phyloP scores from a whole-genome alignment of 1,140 invertebrate species.

The Calephelis virginiensis region DNA sequence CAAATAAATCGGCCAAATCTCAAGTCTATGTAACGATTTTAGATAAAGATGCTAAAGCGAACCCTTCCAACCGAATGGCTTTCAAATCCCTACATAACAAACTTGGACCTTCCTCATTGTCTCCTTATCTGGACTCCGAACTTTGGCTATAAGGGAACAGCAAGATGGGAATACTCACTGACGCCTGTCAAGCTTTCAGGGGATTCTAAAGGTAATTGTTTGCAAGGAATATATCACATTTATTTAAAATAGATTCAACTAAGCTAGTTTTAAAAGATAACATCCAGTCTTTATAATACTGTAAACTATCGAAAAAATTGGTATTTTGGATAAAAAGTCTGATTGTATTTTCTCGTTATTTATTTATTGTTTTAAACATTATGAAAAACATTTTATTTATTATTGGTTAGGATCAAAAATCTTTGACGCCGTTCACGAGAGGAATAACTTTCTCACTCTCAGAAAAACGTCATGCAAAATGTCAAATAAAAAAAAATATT shows the following conservation, averaged over 20 bases:
- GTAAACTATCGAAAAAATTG: no score
- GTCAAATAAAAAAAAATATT: no score
- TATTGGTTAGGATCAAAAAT: no score
- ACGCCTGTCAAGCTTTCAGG: slow-evolving; percentile 5
- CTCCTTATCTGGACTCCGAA: slow-evolving; percentile 18
- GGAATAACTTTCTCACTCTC: no score
- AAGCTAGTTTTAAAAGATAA: no score
- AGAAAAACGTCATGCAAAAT: no score
- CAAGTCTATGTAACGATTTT: slow-evolving; percentile 9
- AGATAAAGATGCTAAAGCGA: slow-evolving; percentile 10
- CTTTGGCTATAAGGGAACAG: slow-evolving; percentile 12
- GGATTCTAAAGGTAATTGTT: slow-evolving; percentile 6
- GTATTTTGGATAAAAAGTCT: no score
- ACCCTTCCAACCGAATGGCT: slow-evolving; percentile 17
- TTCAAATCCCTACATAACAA: slow-evolving; percentile 11
- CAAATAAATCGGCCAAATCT: slow-evolving; percentile 6
- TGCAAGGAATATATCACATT: background rate
- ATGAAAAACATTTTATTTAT: no score
- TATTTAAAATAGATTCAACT: background rate
- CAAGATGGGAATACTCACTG: background rate
- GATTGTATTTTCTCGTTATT: no score
- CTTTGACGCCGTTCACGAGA: no score
- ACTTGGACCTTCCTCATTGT: slow-evolving; percentile 19
- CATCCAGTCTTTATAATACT: no score
- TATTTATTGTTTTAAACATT: no score